Evolutionary conservation across 2,797 vertebrate species (phyloP).

Genomic region (Nannoperca obscura): DNA sequence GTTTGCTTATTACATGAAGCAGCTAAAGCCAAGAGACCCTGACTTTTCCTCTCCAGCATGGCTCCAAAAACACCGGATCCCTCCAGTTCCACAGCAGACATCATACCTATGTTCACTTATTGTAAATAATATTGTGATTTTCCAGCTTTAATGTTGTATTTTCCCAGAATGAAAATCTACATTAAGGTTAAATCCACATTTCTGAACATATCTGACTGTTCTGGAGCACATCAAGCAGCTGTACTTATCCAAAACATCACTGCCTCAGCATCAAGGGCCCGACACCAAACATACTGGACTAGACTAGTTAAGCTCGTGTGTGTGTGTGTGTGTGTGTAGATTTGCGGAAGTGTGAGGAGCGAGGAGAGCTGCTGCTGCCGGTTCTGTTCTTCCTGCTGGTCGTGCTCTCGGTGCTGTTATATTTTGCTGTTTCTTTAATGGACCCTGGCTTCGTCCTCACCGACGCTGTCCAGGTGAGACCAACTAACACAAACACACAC

Average conservation of each 20-base stretch:
- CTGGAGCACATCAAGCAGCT: neutral
- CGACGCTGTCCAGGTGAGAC: slow-evolving; percentile 80
- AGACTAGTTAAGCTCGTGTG: neutral
- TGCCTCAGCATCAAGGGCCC: neutral
- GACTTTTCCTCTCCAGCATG: too few species aligned
- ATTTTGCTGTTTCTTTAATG: slow-evolving; percentile 93
- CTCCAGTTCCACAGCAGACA: neutral
- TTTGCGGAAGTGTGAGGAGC: slow-evolving; percentile 85
- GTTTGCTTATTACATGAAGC: neutral
- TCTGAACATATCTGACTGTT: neutral
- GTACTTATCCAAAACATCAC: neutral
- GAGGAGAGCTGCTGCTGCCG: slow-evolving; percentile 86
- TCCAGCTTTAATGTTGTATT: neutral
- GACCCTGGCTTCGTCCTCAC: slow-evolving; percentile 93
- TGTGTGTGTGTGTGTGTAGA: slow-evolving; percentile 71
- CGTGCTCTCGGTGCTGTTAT: slow-evolving; percentile 89
- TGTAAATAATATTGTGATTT: neutral
- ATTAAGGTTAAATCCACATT: neutral
- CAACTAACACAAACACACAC: neutral
- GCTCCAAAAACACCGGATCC: too few species aligned
- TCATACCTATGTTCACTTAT: neutral
- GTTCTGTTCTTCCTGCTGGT: slow-evolving; percentile 87
- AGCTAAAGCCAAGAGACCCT: too few species aligned
- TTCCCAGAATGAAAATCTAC: neutral
- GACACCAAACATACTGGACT: neutral